Evolutionary conservation across 2,113 vertebrate genomes (phyloP).

Genomic region (Otis tarda): DNA sequence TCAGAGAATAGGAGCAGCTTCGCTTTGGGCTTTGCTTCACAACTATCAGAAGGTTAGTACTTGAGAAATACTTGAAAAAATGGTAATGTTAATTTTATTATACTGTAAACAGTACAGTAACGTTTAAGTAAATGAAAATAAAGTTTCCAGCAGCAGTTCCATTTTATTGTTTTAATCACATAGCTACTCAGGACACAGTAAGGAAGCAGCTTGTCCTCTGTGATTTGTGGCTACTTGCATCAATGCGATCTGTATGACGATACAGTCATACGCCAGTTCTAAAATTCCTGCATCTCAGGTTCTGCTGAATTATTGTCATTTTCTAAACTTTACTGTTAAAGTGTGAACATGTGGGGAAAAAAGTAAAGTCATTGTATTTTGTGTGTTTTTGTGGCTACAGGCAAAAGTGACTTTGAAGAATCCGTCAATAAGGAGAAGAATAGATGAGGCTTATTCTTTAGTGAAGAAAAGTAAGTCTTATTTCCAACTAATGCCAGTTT

Average conservation of each 20-base stretch:
- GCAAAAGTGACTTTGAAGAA: conserved; percentile 92
- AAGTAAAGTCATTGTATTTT: background rate
- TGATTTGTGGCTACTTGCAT: background rate
- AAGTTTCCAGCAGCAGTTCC: background rate
- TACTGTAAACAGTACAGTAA: background rate
- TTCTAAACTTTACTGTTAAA: background rate
- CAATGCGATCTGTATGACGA: background rate
- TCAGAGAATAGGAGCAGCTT: conserved; percentile 86
- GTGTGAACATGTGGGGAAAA: background rate
- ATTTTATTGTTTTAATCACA: background rate
- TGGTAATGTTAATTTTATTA: background rate
- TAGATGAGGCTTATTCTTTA: conserved; percentile 83
- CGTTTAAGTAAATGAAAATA: background rate
- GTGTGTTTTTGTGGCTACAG: conserved; percentile 69
- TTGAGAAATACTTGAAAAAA: background rate
- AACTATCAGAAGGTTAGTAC: conserved; percentile 91
- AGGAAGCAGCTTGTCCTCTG: background rate
- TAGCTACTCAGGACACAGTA: background rate
- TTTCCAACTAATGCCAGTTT: background rate
- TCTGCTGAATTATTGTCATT: background rate
- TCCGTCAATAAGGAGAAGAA: conserved; percentile 85
- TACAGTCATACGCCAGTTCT: background rate
- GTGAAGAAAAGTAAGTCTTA: conserved; percentile 83
- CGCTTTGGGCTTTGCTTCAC: conserved; percentile 92
- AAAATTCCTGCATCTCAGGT: background rate